Conservation (phyloP, 2,888 invertebrate genomes). For the Augiades crinisus region DNA sequence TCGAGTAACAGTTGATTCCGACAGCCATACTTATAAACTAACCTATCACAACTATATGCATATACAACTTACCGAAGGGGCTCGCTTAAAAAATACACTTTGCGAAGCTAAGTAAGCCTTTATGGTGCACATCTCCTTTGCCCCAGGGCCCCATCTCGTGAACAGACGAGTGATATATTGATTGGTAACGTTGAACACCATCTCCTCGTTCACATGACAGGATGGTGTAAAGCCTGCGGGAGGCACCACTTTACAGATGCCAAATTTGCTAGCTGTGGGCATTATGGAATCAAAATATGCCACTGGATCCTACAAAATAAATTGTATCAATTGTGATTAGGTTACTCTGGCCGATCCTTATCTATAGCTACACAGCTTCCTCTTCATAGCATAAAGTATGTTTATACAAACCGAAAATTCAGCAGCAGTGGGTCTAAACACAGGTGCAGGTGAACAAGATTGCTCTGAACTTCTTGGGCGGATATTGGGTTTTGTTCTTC, state of each 20-base stretch:
- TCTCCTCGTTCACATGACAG: constrained; percentile 91
- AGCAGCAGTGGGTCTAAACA: constrained; percentile 89
- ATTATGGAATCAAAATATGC: constrained; percentile 91
- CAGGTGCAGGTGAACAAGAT: constrained; percentile 82
- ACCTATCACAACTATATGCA: too few species aligned
- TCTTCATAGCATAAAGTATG: neutral
- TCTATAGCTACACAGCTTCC: too few species aligned
- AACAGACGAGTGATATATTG: constrained; percentile 95
- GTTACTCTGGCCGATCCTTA: too few species aligned
- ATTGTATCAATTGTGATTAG: neutral
- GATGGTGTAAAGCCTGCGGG: constrained; percentile 88
- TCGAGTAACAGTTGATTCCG: too few species aligned
- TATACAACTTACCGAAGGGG: constrained; percentile 87
- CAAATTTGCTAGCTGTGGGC: constrained; percentile 88
- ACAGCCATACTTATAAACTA: too few species aligned
- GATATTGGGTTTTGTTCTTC: too few species aligned
- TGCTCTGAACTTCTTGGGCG: too few species aligned
- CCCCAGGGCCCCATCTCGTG: constrained; percentile 94
- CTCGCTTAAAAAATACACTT: constrained; percentile 86
- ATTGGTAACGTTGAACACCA: constrained; percentile 93
- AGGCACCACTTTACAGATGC: constrained; percentile 93
- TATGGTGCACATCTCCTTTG: constrained; percentile 92
- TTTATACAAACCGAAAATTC: constrained; percentile 82
- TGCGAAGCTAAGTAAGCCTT: constrained; percentile 90
- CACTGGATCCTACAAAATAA: constrained; percentile 86